Conservation (phyloP, 1,140 invertebrate genomes). For the Ericerus pela region DNA sequence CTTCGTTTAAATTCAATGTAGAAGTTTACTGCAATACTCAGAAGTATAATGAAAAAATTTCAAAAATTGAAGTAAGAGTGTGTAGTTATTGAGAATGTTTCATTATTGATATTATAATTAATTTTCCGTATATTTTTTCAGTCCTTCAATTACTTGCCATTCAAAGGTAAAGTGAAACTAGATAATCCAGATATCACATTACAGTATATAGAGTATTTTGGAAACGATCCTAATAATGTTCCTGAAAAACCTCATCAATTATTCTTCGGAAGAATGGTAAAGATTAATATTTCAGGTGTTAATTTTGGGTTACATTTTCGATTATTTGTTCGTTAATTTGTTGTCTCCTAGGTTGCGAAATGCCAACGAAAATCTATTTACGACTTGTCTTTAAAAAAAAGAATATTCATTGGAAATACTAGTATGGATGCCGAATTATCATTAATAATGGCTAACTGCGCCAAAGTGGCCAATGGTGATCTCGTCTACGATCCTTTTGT, state of each 20-base stretch:
- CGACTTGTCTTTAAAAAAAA: conserved; percentile 65
- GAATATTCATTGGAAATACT: conserved; percentile 93
- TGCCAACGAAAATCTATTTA: conserved; percentile 66
- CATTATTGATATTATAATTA: conserved; percentile 16
- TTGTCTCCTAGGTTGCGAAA: conserved; percentile 47
- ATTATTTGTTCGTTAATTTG: conserved; percentile 10
- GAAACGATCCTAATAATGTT: conserved; percentile 51
- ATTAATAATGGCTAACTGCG: conserved; percentile 88
- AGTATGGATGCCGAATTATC: conserved; percentile 91
- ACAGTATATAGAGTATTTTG: conserved; percentile 78
- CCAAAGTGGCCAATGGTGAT: conserved; percentile 51
- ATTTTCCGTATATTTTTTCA: conserved; percentile 30
- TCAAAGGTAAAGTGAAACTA: conserved; percentile 64
- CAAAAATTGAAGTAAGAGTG: conserved; percentile 62
- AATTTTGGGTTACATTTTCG: neutral
- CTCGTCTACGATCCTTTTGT: conserved; percentile 89
- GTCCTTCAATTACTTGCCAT: conserved; percentile 62
- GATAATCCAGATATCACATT: conserved; percentile 66
- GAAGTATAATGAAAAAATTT: conserved; percentile 56
- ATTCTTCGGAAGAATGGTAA: conserved; percentile 75
- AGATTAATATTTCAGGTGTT: conserved; percentile 20
- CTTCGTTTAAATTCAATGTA: conserved; percentile 65
- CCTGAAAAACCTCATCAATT: conserved; percentile 54
- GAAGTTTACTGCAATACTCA: conserved; percentile 79
- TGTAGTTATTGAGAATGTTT: conserved; percentile 6